These are phyloP conservation scores for Zosterops japonicus DNA, from an alignment of 2,113 vertebrate species.

Conservation along the genomic window DNA sequence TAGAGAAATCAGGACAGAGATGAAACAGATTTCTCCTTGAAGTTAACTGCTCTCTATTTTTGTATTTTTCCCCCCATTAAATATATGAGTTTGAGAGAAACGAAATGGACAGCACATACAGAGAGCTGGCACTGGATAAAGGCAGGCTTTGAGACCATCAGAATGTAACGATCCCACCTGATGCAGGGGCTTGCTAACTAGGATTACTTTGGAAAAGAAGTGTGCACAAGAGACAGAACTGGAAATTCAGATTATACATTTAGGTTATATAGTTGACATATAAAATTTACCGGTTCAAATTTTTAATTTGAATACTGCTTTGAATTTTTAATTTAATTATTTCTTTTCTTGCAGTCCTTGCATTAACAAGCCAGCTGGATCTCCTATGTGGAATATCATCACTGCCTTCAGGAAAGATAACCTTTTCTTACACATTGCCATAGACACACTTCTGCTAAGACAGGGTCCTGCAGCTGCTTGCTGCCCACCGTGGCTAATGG, in stretches of 20 bases:
- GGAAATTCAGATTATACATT: background rate
- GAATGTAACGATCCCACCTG: background rate
- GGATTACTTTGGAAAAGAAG: background rate
- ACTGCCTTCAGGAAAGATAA: background rate
- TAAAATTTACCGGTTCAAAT: background rate
- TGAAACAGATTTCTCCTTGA: background rate
- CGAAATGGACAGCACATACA: background rate
- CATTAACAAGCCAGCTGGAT: background rate
- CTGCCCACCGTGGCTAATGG: background rate
- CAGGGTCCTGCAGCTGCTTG: background rate
- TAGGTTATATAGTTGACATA: background rate
- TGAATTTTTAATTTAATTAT: background rate
- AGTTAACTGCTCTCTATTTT: background rate
- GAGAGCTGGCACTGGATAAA: background rate
- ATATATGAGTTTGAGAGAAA: background rate
- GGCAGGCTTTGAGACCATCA: background rate
- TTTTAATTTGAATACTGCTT: background rate
- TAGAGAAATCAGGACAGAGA: background rate
- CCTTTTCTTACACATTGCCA: background rate
- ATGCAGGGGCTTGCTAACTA: background rate
- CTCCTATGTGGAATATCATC: background rate
- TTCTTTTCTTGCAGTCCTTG: background rate
- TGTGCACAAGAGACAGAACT: background rate
- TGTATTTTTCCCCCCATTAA: background rate
- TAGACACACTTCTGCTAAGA: background rate